Conservation (phyloP, 2,888 invertebrate genomes). For the Mythimna loreyi region DNA sequence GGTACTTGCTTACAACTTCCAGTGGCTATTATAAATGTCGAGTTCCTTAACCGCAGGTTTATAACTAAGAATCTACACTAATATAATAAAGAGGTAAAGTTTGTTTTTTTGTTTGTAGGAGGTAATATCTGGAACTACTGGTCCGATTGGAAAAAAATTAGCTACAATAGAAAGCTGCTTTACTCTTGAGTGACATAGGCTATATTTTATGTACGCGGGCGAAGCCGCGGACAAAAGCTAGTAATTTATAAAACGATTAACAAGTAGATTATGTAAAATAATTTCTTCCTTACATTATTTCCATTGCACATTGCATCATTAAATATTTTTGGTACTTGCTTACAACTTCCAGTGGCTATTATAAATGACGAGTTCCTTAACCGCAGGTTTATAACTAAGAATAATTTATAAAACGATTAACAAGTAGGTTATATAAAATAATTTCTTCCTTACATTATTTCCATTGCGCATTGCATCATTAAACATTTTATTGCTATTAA, state of each 20-base stretch:
- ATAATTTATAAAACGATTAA: constrained; percentile 6
- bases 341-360: constrained; percentile 2
- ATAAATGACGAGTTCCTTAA: constrained; percentile 3
- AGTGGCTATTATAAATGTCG: neutral
- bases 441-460: constrained; percentile 18
- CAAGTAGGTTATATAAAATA: neutral
- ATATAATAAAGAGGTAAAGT: too few relatives aligned
- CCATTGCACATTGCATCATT: constrained; percentile 1
- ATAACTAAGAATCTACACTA: too few relatives aligned
- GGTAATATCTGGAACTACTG: too few relatives aligned
- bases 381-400: constrained; percentile 1
- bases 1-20: constrained; percentile 1
- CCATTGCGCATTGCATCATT: constrained; percentile 1
- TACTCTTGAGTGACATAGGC: too few relatives aligned
- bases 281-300: constrained; percentile 18
- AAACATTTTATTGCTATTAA: neutral
- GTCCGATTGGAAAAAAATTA: too few relatives aligned
- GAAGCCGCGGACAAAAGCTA: too few relatives aligned
- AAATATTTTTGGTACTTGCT: neutral
- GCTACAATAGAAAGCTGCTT: too few relatives aligned
- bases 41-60: constrained; percentile 8
- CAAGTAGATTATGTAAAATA: neutral
- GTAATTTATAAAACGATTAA: constrained; percentile 6
- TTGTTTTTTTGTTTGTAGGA: too few relatives aligned
- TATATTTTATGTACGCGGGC: too few relatives aligned